phyloP scores from a whole-genome alignment of 2,113 vertebrate species.

The Bubalus kerabau region DNA sequence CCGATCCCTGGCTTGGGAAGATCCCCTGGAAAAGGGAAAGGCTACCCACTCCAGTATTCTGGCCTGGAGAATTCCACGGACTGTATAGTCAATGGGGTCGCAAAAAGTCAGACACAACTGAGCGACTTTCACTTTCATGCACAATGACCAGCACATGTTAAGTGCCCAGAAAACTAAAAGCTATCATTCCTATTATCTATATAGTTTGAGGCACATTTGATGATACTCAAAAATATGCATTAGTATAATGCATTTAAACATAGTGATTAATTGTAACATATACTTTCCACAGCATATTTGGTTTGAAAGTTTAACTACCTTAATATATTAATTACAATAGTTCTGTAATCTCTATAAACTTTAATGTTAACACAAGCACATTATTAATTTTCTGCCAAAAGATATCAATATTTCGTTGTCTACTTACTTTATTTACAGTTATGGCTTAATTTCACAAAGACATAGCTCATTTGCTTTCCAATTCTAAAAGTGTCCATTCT shows the following conservation, averaged over 20 bases:
- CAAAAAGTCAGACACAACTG: not conserved
- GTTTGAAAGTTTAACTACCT: slow-evolving; percentile 35
- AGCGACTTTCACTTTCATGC: not conserved
- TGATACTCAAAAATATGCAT: not conserved
- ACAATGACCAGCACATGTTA: not conserved
- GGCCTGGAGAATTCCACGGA: not conserved
- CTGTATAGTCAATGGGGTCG: not conserved
- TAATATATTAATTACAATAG: slow-evolving; percentile 24
- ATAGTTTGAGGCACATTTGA: not conserved
- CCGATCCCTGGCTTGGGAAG: not conserved
- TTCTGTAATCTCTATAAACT: slow-evolving; percentile 21
- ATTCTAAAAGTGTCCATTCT: not conserved
- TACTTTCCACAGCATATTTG: not conserved
- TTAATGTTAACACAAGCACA: slow-evolving; percentile 41
- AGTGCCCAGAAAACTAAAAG: not conserved
- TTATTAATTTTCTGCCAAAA: slow-evolving; percentile 40
- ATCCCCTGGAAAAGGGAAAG: not conserved
- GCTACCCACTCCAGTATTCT: not conserved
- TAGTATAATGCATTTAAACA: not conserved
- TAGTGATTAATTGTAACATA: not conserved
- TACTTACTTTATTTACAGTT: slow-evolving; percentile 22
- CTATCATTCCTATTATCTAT: not conserved
- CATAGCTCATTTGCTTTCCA: slow-evolving; percentile 44
- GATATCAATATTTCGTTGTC: not conserved
- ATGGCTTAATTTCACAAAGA: slow-evolving; percentile 55